These are phyloP conservation scores for Circaetus gallicus DNA, from an alignment of 2,113 vertebrate genomes.

Conservation along the genomic window DNA sequence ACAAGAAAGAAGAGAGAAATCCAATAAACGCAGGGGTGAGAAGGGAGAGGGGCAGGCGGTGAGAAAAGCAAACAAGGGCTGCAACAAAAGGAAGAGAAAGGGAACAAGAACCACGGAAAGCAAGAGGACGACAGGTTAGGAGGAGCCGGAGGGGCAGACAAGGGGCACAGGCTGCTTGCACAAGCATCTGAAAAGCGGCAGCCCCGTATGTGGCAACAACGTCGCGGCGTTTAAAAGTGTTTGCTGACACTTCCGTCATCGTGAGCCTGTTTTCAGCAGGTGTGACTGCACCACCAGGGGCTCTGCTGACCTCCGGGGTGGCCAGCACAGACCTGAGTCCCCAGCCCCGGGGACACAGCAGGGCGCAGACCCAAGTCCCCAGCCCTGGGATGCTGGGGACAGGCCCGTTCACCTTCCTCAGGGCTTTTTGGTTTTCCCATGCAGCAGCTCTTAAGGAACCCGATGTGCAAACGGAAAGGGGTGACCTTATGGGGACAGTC, in stretches of 20 bases:
- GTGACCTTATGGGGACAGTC: background rate
- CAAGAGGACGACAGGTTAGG: background rate
- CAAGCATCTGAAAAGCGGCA: background rate
- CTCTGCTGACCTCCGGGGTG: background rate
- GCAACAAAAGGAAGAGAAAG: background rate
- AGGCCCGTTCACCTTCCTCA: rapidly evolving
- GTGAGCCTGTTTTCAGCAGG: no score
- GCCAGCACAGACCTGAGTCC: rapidly evolving
- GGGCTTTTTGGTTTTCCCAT: no score
- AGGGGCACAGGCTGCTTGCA: background rate
- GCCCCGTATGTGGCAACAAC: rapidly evolving
- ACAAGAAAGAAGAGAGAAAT: constrained; percentile 30
- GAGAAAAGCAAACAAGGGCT: constrained; percentile 60
- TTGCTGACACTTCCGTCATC: background rate
- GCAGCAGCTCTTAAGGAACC: background rate
- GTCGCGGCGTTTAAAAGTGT: rapidly evolving
- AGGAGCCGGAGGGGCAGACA: background rate
- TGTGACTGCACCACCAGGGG: background rate
- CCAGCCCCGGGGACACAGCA: background rate
- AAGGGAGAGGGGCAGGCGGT: constrained; percentile 31
- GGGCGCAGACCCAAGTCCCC: background rate
- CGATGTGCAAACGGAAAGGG: rapidly evolving
- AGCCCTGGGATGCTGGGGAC: no score
- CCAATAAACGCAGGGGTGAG: constrained; percentile 41
- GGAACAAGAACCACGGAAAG: background rate